Conservation (phyloP, 2,888 invertebrate species). For the Papilio protenor region DNA sequence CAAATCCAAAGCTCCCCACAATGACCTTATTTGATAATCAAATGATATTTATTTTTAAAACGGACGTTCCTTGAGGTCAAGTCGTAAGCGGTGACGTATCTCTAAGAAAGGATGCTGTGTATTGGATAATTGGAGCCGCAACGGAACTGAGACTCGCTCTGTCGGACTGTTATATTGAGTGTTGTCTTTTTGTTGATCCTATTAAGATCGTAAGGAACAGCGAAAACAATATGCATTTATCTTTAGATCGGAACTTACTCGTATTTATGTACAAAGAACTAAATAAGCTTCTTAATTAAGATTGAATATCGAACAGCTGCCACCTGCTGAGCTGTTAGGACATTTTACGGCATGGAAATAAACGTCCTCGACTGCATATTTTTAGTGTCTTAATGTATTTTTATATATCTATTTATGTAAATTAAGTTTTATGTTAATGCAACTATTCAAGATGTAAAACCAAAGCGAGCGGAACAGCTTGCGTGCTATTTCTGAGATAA, state of each 20-base stretch:
- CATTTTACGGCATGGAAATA: too few relatives aligned
- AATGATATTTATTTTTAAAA: constrained; percentile 20
- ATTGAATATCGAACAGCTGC: too few relatives aligned
- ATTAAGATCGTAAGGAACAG: not conserved
- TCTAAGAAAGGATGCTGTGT: constrained; percentile 34
- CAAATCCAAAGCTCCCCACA: not conserved
- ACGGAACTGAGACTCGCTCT: constrained; percentile 12
- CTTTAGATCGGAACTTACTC: not conserved
- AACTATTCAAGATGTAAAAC: not conserved
- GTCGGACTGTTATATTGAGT: not conserved
- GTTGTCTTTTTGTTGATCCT: not conserved
- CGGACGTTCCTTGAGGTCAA: constrained; percentile 23
- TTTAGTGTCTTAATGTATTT: not conserved
- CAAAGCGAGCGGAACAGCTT: not conserved
- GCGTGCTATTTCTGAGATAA: constrained; percentile 18
- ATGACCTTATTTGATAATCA: constrained; percentile 2
- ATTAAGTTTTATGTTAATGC: not conserved
- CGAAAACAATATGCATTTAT: not conserved
- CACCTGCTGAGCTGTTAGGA: too few relatives aligned
- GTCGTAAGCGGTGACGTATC: constrained; percentile 10
- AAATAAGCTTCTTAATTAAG: too few relatives aligned
- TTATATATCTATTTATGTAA: not conserved
- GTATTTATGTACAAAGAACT: not conserved
- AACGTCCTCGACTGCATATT: not conserved
- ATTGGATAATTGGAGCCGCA: constrained; percentile 34